Evolutionary conservation across 2,888 invertebrate species (phyloP), one percentile per base, ranked within the genome.

Genomic region (Lycocerus yunnanus): DNA sequence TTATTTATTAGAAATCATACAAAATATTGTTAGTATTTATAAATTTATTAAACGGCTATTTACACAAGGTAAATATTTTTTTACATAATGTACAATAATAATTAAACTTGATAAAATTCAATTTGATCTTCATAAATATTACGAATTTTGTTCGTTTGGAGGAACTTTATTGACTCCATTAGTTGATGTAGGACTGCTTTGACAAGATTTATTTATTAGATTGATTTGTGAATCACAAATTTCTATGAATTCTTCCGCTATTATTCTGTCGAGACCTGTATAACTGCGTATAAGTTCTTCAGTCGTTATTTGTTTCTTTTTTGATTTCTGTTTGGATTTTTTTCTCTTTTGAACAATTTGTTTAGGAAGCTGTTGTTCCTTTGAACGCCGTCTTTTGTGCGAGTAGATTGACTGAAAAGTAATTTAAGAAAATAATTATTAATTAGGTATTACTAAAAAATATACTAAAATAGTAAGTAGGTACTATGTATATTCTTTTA

Each of bases 181-280:
- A 60, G 80, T 80, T 13, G n/a, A n/a, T n/a, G 16, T 72, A 67
- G 79, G 78, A 68, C 79, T 77, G 43, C 79, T 78, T 66, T 78
- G 80, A n/a, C 80, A 81, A 10, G 80, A 81, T 67, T 85, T 85
- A 77, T 84, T 83, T 20, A 85, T 79, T 77, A 84, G 85, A 72
- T 82, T 83, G 15, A 90, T 87, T 80, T 87, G 89, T 84, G 89
- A 89, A 83, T 91, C 90, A 83, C 90, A 91, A 69, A 90, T 90
- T 66, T 90, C 90, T 79, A 91, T 91, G 84, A 91, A 91, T 85
- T 91, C 90, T 84, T 91, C 91, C 11, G 91, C 91, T 83, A 91
- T 91, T 5, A 90, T 87, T 78, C 91, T 89, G 84, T 91, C 91
- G 43, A 91, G 86, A 1, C 91, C 91, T 0, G 91, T 91, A 84